Conservation (phyloP, 2,888 invertebrate species). For the Plagodis pulveraria region DNA sequence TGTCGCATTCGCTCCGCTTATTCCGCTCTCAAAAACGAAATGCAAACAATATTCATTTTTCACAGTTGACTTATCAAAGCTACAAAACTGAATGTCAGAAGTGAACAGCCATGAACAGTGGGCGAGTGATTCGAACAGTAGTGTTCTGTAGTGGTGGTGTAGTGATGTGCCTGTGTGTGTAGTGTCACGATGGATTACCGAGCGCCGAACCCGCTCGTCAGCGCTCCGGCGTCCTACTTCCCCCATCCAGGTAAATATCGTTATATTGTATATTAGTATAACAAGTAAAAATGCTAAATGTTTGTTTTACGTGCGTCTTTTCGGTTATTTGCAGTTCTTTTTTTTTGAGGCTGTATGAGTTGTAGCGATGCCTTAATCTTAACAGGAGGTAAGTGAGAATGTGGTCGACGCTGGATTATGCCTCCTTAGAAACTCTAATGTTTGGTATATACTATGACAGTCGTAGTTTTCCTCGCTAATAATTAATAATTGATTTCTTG, state of each 20-base stretch:
- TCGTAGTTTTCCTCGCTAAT: not conserved
- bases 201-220: constrained; percentile 71
- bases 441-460: not conserved
- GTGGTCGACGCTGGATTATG: no score
- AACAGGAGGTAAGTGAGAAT: no score
- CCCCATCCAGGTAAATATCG: constrained; percentile 68
- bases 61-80: constrained; percentile 1
- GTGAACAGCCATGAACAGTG: constrained; percentile 39
- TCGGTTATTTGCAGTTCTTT: no score
- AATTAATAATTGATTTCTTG: no score
- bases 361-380: no score
- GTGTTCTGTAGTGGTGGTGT: constrained; percentile 29
- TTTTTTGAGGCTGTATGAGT: no score
- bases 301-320: no score
- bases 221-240: constrained; percentile 72
- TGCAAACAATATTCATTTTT: constrained; percentile 1
- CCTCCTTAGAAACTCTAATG: not conserved
- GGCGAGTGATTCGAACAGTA: constrained; percentile 35
- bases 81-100: constrained; percentile 33
- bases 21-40: not conserved
- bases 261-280: not conserved
- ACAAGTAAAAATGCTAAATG: not conserved
- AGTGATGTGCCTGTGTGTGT: constrained; percentile 45
- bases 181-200: constrained; percentile 74
- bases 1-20: not conserved